Percentiles rank a stretch among this genome's conserved stretches.
These are phyloP conservation scores for Gadus chalcogrammus DNA, from an alignment of 2,113 vertebrate genomes.

Conservation along the genomic window DNA sequence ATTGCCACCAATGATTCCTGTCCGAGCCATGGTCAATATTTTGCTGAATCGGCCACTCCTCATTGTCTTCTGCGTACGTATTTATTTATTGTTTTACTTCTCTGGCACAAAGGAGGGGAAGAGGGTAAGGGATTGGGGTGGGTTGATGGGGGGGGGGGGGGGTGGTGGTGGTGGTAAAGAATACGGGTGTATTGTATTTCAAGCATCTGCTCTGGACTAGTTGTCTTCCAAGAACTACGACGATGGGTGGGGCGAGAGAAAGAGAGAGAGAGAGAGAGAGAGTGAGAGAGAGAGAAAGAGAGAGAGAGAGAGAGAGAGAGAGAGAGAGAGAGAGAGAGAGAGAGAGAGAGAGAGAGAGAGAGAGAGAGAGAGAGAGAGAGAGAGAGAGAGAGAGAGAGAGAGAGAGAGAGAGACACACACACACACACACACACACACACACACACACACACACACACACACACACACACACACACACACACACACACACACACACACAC, in stretches of 20 bases:
- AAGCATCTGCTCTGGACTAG: constrained; percentile 34
- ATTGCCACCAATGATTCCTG: no score
- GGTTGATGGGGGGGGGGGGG: not conserved
- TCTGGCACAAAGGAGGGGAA: not conserved
- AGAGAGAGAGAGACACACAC: no score
- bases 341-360: no score
- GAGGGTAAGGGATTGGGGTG: constrained; percentile 6
- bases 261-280: not conserved
- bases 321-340: no score
- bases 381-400: no score
- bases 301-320: no score
- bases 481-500: not conserved
- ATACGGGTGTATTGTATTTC: constrained; percentile 20
- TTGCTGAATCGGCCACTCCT: no score
- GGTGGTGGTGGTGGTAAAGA: constrained; percentile 15
- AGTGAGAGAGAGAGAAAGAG: not conserved
- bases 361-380: no score
- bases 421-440: not conserved
- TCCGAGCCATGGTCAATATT: no score
- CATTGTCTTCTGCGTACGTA: no score
- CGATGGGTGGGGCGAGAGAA: constrained; percentile 24
- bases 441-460: not conserved
- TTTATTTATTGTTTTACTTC: no score
- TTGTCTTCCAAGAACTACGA: constrained; percentile 40
- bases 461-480: not conserved